Conservation (phyloP, 2,888 invertebrate species). For the Litoditis marina region DNA sequence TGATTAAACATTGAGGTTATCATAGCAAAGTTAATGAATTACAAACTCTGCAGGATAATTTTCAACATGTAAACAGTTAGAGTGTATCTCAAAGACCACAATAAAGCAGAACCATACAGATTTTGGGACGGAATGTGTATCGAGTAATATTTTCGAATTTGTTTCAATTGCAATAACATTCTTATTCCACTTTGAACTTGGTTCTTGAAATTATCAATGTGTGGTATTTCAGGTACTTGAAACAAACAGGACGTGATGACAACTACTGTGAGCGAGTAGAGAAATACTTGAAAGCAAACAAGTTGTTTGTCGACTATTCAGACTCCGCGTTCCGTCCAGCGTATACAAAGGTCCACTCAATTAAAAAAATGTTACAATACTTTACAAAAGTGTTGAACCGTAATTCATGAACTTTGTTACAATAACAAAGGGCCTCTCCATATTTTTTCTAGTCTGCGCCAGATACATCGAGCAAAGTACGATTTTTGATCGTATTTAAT, state of each 20-base stretch:
- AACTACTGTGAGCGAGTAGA: constrained; percentile 64
- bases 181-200: too few relatives aligned
- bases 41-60: too few relatives aligned
- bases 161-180: neutral
- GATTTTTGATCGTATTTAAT: too few relatives aligned
- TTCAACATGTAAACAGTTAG: neutral
- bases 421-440: too few relatives aligned
- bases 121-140: neutral
- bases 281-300: constrained; percentile 77
- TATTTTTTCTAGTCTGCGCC: too few relatives aligned
- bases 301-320: constrained; percentile 80
- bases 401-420: too few relatives aligned
- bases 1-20: too few relatives aligned
- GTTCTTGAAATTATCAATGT: too few relatives aligned
- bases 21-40: too few relatives aligned
- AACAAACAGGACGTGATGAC: constrained; percentile 53
- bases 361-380: too few relatives aligned
- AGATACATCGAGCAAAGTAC: too few relatives aligned
- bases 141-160: neutral
- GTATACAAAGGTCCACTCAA: constrained; percentile 57
- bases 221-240: constrained; percentile 47
- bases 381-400: too few relatives aligned
- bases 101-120: neutral
- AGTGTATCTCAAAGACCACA: neutral
- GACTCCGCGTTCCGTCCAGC: constrained; percentile 64